Percentiles rank a stretch among this genome's conserved stretches.
Conservation (phyloP, 2,113 vertebrate genomes). For the Saimiri boliviensis region DNA sequence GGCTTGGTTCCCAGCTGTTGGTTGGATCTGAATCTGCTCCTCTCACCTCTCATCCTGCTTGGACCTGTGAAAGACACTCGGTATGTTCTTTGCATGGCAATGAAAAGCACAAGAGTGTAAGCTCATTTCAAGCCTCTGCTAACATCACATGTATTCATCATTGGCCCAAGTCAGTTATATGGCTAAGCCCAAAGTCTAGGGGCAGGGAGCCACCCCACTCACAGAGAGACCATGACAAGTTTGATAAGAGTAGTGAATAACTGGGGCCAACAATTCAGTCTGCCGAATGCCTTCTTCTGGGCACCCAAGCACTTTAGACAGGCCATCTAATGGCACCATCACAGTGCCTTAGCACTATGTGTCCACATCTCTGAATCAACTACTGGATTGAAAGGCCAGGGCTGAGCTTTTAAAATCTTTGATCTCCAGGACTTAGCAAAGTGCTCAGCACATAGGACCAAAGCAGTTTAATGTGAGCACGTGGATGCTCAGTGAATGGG, state of each 20-base stretch:
- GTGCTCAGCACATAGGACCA: neutral
- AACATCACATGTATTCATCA: neutral
- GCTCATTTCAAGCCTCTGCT: neutral
- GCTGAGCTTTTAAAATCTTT: constrained; percentile 1
- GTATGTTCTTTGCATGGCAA: neutral
- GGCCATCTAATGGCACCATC: neutral
- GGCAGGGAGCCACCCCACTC: neutral
- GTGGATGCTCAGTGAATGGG: neutral
- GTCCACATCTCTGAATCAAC: constrained; percentile 20
- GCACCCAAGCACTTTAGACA: neutral
- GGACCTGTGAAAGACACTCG: neutral
- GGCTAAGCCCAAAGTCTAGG: neutral
- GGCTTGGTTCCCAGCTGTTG: neutral
- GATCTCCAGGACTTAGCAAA: neutral
- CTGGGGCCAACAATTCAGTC: neutral
- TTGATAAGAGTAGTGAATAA: constrained; percentile 7
- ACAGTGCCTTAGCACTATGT: neutral
- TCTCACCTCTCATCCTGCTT: neutral
- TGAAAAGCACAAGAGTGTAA: neutral
- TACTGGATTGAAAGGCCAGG: neutral
- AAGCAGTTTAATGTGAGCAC: neutral
- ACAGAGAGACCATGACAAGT: neutral
- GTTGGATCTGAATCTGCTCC: neutral
- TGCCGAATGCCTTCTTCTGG: neutral
- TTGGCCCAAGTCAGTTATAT: neutral